phyloP scores from a whole-genome alignment of 2,888 invertebrate species.

The Harpalus rubripes region DNA sequence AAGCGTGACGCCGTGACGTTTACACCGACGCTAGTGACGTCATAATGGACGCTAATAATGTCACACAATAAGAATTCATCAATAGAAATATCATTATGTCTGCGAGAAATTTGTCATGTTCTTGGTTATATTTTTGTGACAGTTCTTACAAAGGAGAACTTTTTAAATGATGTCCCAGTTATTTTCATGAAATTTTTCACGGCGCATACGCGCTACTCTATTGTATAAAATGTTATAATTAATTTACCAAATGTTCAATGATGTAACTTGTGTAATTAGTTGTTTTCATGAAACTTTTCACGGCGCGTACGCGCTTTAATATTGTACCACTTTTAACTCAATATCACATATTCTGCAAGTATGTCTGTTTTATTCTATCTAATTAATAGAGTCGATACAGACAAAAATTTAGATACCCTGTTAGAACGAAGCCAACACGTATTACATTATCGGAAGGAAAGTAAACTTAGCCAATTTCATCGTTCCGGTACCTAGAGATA shows the following conservation, averaged over 20 bases:
- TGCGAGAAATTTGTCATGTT: neutral
- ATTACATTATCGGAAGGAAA: neutral
- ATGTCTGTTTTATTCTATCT: too few species aligned
- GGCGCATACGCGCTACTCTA: too few species aligned
- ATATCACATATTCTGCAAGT: too few species aligned
- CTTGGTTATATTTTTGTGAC: neutral
- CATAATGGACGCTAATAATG: neutral
- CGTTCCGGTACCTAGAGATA: neutral
- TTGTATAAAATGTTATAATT: too few species aligned
- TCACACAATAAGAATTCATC: neutral
- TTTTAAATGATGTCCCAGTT: neutral
- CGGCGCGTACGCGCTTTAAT: too few species aligned
- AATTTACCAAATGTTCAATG: too few species aligned
- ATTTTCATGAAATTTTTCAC: neutral
- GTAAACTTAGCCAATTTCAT: neutral
- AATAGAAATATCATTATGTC: neutral
- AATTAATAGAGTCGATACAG: neutral
- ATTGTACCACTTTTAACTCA: too few species aligned
- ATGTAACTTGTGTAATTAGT: too few species aligned
- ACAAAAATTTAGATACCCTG: neutral
- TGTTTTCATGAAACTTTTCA: too few species aligned
- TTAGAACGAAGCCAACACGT: neutral
- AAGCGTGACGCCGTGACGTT: neutral
- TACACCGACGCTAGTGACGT: slow-evolving; percentile 1
- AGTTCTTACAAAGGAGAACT: too few species aligned